Percentiles rank a stretch among this genome's conserved stretches.
These are phyloP conservation scores for Cheilosia variabilis DNA, from an alignment of 2,888 invertebrate genomes.

Conservation along the genomic window DNA sequence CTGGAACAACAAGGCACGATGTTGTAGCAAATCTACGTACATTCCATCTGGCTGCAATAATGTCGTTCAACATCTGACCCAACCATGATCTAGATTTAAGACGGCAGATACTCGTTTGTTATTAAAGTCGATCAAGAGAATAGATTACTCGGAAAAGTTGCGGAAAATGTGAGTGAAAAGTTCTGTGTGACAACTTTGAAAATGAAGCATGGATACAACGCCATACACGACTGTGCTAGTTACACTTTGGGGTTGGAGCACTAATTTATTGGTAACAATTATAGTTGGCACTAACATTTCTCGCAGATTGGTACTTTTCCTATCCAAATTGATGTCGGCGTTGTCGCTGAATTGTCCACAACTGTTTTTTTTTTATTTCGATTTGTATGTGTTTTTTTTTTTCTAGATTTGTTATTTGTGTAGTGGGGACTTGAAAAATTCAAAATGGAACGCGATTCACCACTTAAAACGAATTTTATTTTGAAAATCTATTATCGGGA, in stretches of 20 bases:
- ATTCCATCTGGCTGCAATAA: background rate
- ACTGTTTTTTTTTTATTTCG: too few species aligned
- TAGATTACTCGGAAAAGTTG: background rate
- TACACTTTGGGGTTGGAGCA: background rate
- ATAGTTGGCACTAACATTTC: too few species aligned
- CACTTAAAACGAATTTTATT: too few species aligned
- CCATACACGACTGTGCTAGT: background rate
- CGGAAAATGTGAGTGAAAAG: constrained; percentile 1
- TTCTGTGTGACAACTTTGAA: background rate
- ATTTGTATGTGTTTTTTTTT: too few species aligned
- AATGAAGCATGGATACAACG: background rate
- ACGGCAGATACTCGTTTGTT: background rate
- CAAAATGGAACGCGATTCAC: too few species aligned
- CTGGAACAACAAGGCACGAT: background rate
- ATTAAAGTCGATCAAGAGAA: constrained; percentile 1
- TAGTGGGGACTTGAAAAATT: too few species aligned
- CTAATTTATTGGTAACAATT: too few species aligned
- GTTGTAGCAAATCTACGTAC: background rate
- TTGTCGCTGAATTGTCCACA: too few species aligned
- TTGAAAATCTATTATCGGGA: too few species aligned
- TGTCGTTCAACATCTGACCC: constrained; percentile 9
- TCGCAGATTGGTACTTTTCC: too few species aligned
- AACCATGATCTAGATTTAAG: constrained; percentile 6
- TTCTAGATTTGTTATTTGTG: too few species aligned
- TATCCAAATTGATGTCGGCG: too few species aligned